Evolutionary conservation across 2,888 invertebrate species (phyloP), one percentile per base, ranked within the genome.

Genomic region (Agrotis ipsilon): DNA sequence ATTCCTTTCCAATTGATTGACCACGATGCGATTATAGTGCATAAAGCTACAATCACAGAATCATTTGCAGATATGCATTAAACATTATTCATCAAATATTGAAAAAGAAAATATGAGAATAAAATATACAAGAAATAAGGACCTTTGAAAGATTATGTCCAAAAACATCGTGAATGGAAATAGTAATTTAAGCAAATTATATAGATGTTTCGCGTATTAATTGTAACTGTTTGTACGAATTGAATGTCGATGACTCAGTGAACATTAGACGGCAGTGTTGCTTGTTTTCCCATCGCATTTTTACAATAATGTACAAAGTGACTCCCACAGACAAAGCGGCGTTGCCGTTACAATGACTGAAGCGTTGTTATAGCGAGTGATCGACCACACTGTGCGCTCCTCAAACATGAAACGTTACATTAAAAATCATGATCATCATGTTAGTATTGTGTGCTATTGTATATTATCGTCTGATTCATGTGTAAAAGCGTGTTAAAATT

Each of bases 341-440:
- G 74, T 77, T 82, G 86, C 80, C 82, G 69, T 72, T 65, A 82
- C 82, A 82, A 82, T 86, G 80, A 82, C 77, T 67, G 68, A 86
- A 88, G 85, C 87, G 72, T 75, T 78, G 75, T 76, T 74, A 76
- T 82, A 74, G 80, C 77, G 68, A 73, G 79, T 82, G 77, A 76
- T 78, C 62, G 54, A 69, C 63, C 78, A 77, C 89, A 88, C 87
- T 72, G 86, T 86, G 86, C 82, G 69, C 69, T 69, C 66, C 65
- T 80, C 75, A 81, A 64, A 79, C 70, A 72, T 73, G 73, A 74
- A 72, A 72, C 24, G 71, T 61, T 61, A 71, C 64, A 55, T 65
- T 51, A 49, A 75, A 60, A 71, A 73, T 54, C 45, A 72, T 66
- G 69, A 82, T 67, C 57, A 57, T 79, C 39, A 60, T 66, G 82